phyloP scores from a whole-genome alignment of 2,113 vertebrate genomes.

The Antigone vipio region DNA sequence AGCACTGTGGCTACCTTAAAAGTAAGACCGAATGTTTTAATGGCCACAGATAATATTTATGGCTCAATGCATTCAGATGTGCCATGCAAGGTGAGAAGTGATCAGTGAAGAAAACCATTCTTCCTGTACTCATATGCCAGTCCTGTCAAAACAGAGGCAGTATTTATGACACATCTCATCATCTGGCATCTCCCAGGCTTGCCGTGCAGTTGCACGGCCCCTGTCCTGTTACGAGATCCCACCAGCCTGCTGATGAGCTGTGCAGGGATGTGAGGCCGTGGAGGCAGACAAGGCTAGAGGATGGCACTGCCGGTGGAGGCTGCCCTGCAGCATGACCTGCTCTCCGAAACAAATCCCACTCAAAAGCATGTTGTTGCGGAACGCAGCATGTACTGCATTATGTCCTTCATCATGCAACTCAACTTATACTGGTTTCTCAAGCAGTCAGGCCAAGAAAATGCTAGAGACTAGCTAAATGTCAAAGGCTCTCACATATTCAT shows the following conservation, averaged over 20 bases:
- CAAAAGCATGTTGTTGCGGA: not conserved
- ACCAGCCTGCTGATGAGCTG: not conserved
- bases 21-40: not conserved
- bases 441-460: not conserved
- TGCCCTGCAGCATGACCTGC: not conserved
- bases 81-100: not conserved
- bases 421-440: not conserved
- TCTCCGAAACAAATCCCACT: not conserved
- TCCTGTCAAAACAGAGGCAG: not conserved
- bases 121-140: not conserved
- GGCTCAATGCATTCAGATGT: not conserved
- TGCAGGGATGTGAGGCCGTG: not conserved
- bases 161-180: not conserved
- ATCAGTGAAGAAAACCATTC: not conserved
- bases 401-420: not conserved
- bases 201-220: not conserved
- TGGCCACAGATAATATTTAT: not conserved
- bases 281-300: not conserved
- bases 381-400: not conserved
- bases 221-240: not conserved
- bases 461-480: not conserved
- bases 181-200: not conserved
- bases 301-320: not conserved
- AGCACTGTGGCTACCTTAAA: not conserved
- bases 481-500: not conserved